These are phyloP conservation scores for Propsilocerus akamusi DNA, from an alignment of 1,140 invertebrate species.

Conservation along the genomic window DNA sequence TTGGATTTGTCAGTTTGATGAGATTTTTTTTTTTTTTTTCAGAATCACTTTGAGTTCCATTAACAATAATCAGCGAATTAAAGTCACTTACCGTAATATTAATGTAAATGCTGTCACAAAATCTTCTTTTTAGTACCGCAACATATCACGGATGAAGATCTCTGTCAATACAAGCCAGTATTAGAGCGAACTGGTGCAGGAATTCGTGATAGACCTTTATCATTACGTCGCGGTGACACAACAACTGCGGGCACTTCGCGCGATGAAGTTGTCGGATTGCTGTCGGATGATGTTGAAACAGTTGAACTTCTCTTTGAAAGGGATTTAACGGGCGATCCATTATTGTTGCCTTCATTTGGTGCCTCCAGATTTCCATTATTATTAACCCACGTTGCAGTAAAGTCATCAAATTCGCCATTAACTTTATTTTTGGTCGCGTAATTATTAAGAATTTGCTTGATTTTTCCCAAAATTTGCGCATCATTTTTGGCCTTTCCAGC, in stretches of 20 bases:
- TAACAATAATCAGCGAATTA: not conserved
- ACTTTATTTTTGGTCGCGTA: slow-evolving; percentile 32
- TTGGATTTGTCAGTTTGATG: too few species aligned
- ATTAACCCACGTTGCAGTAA: slow-evolving; percentile 53
- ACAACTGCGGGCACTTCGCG: slow-evolving; percentile 8
- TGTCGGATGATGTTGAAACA: slow-evolving; percentile 17
- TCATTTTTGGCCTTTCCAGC: slow-evolving; percentile 48
- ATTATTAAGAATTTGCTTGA: slow-evolving; percentile 46
- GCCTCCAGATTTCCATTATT: slow-evolving; percentile 40
- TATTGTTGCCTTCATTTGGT: slow-evolving; percentile 16
- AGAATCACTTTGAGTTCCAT: too few species aligned
- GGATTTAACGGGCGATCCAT: slow-evolving; percentile 16
- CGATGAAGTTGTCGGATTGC: slow-evolving; percentile 12
- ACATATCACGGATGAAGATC: not conserved
- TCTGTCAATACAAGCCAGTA: slow-evolving; percentile 21
- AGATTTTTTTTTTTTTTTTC: too few species aligned
- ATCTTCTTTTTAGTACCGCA: not conserved
- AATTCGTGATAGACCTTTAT: slow-evolving; percentile 20
- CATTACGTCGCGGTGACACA: slow-evolving; percentile 17
- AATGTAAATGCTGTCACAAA: not conserved
- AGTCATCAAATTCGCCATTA: slow-evolving; percentile 36
- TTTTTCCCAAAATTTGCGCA: slow-evolving; percentile 42
- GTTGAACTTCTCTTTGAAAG: slow-evolving; percentile 21
- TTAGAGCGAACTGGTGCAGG: slow-evolving; percentile 22
- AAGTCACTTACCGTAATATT: too few species aligned